Evolutionary conservation across 2,888 invertebrate species (phyloP).

Genomic region (Seira ritae): DNA sequence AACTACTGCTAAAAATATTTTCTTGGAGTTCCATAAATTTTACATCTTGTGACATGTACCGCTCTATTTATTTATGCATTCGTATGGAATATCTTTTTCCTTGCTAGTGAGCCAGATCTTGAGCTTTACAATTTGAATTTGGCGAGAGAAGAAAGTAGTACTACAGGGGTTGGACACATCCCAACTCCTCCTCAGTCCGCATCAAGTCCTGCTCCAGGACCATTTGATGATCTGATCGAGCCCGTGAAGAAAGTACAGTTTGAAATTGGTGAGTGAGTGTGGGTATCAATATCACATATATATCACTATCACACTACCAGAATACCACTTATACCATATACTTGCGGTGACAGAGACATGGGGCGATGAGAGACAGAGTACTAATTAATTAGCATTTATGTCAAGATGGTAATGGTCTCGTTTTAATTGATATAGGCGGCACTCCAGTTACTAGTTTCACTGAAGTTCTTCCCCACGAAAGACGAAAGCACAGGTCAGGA

Average conservation of each 20-base stretch:
- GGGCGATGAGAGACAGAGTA: background rate
- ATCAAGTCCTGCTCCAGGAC: constrained; percentile 44
- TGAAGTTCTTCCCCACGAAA: constrained; percentile 46
- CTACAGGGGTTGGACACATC: constrained; percentile 23
- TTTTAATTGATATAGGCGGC: constrained; percentile 51
- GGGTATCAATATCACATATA: background rate
- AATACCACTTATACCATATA: no score
- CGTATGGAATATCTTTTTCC: background rate
- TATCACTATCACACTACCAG: no score
- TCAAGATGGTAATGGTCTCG: background rate
- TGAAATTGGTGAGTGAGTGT: constrained; percentile 73
- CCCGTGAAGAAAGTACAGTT: constrained; percentile 74
- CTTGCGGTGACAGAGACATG: background rate
- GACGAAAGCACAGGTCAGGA: constrained; percentile 63
- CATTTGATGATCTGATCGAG: constrained; percentile 62
- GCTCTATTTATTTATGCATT: background rate
- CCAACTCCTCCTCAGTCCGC: constrained; percentile 41
- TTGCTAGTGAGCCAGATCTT: constrained; percentile 35
- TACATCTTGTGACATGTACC: constrained; percentile 1
- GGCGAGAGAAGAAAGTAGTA: constrained; percentile 33
- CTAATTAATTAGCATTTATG: background rate
- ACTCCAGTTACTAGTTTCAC: constrained; percentile 29
- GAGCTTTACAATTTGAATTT: constrained; percentile 45
- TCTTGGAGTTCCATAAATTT: background rate
- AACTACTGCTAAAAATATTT: no score